Base-by-base conservation (phyloP, 2,113 vertebrate genomes). In the Heloderma charlesbogerti region DNA sequence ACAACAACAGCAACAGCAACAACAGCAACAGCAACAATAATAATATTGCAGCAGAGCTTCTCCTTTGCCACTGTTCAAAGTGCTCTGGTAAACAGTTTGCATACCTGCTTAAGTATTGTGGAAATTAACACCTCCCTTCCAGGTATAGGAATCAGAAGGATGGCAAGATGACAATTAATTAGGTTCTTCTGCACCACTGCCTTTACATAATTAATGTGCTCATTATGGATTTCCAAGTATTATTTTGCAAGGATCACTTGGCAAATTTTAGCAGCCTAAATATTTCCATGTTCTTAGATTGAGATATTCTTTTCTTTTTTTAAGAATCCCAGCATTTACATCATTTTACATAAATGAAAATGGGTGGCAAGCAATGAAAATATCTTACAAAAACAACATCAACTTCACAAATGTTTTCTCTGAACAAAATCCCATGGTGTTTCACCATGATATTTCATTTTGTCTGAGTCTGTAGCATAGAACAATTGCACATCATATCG, bases 201-300 rank as follows among this genome's bases (percentile, higher is more conserved):
- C 95, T 98, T 97, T 97, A 96, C 96, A 98, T 97, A 98, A 98
- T 98, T 98, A 97, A 98, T 97, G 95, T 96, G 95, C 98, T 98
- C 97, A 98, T 98, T 98, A 98, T 93, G 94, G 94, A 94, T 96
- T 87, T 95, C 78, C 92, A 93, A 93, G 88, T 0, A 93, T 94
- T 86, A 27, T 48, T 94, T 95, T 89, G n/a, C 67, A 67, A 51
- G 77, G n/a, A 85, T 78, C 60, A 51, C 45, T 3, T 29, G 69
- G 22, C 79, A 67, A 86, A 54, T 90, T 83, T 90, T 60, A 57
- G 75, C 86, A 86, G 69, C 45, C 20, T 40, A 86, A 67, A 86
- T 86, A 57, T 54, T 54, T 82, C 88, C 37, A 22, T 60, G n/a
- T 31, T 82, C 79, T 72, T 43, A 25, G 25, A 60, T 71, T 69